Evolutionary conservation across 2,797 vertebrate species (phyloP).

Genomic region (Botia almorhae): DNA sequence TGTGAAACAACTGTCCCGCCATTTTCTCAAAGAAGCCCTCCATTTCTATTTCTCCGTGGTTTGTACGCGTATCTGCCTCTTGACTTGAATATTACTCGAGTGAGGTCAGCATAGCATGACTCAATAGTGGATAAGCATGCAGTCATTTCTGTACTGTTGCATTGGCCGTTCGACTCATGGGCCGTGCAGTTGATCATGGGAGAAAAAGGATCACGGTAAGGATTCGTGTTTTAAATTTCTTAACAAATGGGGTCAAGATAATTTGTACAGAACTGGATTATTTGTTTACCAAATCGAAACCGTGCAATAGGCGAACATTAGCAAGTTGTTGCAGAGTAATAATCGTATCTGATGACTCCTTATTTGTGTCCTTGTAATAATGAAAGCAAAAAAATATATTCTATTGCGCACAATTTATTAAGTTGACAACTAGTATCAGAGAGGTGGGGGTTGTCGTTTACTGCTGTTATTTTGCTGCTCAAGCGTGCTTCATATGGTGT

Average conservation of each 20-base stretch:
- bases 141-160: slow-evolving; percentile 70
- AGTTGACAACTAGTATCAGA: slow-evolving; percentile 64
- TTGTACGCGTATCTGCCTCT: slow-evolving; percentile 54
- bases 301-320: slow-evolving; percentile 31
- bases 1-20: slow-evolving; percentile 31
- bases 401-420: slow-evolving; percentile 39
- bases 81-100: slow-evolving; percentile 69
- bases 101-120: slow-evolving; percentile 83
- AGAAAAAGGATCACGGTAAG: slow-evolving; percentile 70
- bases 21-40: slow-evolving; percentile 58
- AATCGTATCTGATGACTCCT: slow-evolving; percentile 37
- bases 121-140: slow-evolving; percentile 80
- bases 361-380: not conserved
- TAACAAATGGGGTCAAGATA: slow-evolving; percentile 9
- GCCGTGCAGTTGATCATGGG: slow-evolving; percentile 55
- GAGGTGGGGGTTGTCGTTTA: slow-evolving; percentile 10
- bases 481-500: slow-evolving; percentile 52
- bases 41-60: slow-evolving; percentile 51
- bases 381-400: slow-evolving; percentile 39
- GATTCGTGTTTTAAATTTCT: slow-evolving; percentile 21
- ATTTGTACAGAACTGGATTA: slow-evolving; percentile 44
- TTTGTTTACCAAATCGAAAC: slow-evolving; percentile 2
- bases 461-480: slow-evolving; percentile 42
- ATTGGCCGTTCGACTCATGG: slow-evolving; percentile 59
- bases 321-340: slow-evolving; percentile 60